Conservation (phyloP, 2,113 vertebrate species). For the Syrmaticus mikado region DNA sequence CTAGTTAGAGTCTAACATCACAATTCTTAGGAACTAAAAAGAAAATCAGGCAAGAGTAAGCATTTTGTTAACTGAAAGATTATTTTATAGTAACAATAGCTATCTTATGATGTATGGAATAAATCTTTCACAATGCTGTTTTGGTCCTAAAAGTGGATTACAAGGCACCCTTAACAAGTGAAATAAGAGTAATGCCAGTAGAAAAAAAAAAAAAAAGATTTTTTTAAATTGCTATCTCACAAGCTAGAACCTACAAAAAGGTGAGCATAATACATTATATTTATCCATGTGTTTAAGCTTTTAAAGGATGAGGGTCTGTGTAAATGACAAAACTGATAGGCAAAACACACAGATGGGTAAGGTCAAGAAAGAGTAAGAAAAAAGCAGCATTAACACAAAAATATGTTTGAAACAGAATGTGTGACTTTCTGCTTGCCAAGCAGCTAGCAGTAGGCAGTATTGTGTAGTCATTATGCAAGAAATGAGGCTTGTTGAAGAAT, state of each 20-base stretch:
- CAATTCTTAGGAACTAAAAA: not conserved
- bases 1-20: not conserved
- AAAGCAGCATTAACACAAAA: slow-evolving; percentile 12
- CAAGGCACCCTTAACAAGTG: not conserved
- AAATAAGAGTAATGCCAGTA: not conserved
- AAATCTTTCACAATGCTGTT: not conserved
- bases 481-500: not conserved
- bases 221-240: not conserved
- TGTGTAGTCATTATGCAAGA: not conserved
- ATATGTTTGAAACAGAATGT: slow-evolving; percentile 58
- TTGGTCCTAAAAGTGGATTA: not conserved
- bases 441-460: slow-evolving; percentile 40
- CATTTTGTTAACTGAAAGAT: not conserved
- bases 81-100: not conserved
- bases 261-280: not conserved
- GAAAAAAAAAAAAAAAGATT: not conserved
- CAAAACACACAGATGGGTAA: slow-evolving; percentile 65
- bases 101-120: not conserved
- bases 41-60: not conserved
- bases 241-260: slow-evolving; percentile 6
- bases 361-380: slow-evolving; percentile 48
- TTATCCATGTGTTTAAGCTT: not conserved
- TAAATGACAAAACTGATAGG: slow-evolving; percentile 31
- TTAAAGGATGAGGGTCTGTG: slow-evolving; percentile 18
- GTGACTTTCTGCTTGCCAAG: slow-evolving; percentile 57